Evolutionary conservation across 2,888 invertebrate species (phyloP), one percentile per base, ranked within the genome.

Genomic region (Temnothorax ravouxi): DNA sequence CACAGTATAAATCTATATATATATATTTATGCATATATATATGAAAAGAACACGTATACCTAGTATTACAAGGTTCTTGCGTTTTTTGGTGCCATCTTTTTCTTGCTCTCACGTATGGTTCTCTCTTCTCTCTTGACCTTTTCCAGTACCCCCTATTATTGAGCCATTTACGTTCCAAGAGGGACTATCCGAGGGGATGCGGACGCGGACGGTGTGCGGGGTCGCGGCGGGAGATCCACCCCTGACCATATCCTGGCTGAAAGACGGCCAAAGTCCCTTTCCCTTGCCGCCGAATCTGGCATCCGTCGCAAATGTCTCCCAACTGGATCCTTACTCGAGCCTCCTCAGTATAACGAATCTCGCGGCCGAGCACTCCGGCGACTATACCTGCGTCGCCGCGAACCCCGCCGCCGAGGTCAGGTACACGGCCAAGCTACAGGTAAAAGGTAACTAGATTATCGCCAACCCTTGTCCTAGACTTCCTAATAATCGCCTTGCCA

Each of bases 111-210:
- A 96, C 95, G 95, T 96, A 95, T 95, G 95, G 96, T 95, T 96
- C 95, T 95, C 94, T 95, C 95, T 94, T 94, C 94, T 95, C 94
- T 95, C 94, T 95, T 94, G 94, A 94, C 94, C 94, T 94, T 94
- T 96, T 96, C 95, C 97, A 97, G 97, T 97, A 96, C 97, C 97
- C 95, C 97, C 97, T 95, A 97, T 97, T 96, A 97, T 97, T 96
- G 97, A 97, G 96, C 97, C 97, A 95, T 97, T 97, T 96, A 96
- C 96, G 96, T 97, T 97, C 96, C 97, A 97, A 96, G 97, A 97
- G 95, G 97, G 97, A 95, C 96, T 97, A 95, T 96, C 97, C 95
- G 97, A 97, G 96, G 97, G 97, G 95, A 97, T 97, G 97, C 96
- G 97, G 95, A 97, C 97, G 91, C 96, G 97, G 95, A 97, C 97